Evolutionary conservation across 2,797 vertebrate genomes (phyloP).

Genomic region (Champsocephalus gunnari): DNA sequence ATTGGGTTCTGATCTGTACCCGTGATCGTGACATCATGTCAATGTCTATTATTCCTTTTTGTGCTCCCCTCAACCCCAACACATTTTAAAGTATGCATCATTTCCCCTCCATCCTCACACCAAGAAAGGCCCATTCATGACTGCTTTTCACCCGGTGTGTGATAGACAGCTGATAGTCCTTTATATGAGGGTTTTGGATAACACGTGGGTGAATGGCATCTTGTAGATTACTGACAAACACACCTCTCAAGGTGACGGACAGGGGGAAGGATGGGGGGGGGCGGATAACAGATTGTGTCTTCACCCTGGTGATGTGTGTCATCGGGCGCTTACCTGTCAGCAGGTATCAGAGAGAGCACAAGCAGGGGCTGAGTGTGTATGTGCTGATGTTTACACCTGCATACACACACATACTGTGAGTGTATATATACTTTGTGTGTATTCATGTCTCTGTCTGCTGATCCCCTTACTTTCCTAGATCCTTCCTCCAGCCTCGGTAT

Average conservation of each 20-base stretch:
- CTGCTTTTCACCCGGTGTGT: background rate
- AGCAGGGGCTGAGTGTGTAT: slow-evolving; percentile 4
- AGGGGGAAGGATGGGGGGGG: slow-evolving; percentile 43
- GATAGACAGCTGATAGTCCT: background rate
- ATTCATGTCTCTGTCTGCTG: slow-evolving; percentile 28
- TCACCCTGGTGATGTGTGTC: slow-evolving; percentile 59
- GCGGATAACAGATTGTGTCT: slow-evolving; percentile 46
- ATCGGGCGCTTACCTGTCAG: slow-evolving; percentile 49
- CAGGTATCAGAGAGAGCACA: slow-evolving; percentile 22
- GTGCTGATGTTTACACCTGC: slow-evolving; percentile 26
- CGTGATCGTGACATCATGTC: background rate
- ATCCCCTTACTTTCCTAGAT: slow-evolving; percentile 30
- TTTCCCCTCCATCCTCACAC: background rate
- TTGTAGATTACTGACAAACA: slow-evolving; percentile 27
- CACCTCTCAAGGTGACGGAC: slow-evolving; percentile 58
- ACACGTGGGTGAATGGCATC: slow-evolving; percentile 42
- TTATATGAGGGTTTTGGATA: slow-evolving; percentile 19
- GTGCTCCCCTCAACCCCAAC: background rate
- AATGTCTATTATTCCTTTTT: background rate
- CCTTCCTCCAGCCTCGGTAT: slow-evolving; percentile 37
- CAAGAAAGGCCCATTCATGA: background rate
- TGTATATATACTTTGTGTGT: slow-evolving; percentile 3
- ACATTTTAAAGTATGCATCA: background rate
- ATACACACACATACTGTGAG: slow-evolving; percentile 24
- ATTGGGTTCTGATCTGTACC: too few species aligned